These are phyloP conservation scores for Coptodon bakossiorum DNA, from an alignment of 2,113 vertebrate genomes.

Conservation along the genomic window DNA sequence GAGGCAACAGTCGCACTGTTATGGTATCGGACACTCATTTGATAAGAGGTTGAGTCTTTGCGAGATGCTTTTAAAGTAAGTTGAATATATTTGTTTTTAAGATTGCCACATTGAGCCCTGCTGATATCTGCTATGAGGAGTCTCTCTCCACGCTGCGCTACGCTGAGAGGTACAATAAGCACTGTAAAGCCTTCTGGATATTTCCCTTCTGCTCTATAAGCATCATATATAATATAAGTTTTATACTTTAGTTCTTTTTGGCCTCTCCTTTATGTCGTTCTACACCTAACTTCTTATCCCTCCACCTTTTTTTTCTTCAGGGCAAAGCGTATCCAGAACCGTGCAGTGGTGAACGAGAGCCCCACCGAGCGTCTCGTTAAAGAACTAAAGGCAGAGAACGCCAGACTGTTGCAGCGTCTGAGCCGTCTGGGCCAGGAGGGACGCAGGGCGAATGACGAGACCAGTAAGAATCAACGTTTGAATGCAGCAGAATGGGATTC, in stretches of 20 bases:
- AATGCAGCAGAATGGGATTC: neutral
- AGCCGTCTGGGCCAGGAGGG: slow-evolving; percentile 70
- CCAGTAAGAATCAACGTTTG: slow-evolving; percentile 46
- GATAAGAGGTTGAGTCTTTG: neutral
- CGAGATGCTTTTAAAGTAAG: neutral
- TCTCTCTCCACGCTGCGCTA: slow-evolving; percentile 81
- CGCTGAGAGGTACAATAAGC: slow-evolving; percentile 74
- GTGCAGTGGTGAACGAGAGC: slow-evolving; percentile 80
- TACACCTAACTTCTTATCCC: neutral
- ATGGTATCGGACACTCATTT: slow-evolving; percentile 66
- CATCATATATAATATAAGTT: neutral
- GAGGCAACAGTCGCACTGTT: slow-evolving; percentile 83
- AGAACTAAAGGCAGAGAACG: slow-evolving; percentile 77
- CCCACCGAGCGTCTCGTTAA: slow-evolving; percentile 76
- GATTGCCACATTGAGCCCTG: slow-evolving; percentile 83
- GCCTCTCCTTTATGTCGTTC: neutral
- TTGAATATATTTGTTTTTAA: slow-evolving; percentile 18
- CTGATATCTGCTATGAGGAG: slow-evolving; percentile 85
- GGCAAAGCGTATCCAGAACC: slow-evolving; percentile 84
- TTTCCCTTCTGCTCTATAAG: neutral
- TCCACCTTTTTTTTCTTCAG: slow-evolving; percentile 34
- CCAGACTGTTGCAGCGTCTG: slow-evolving; percentile 65
- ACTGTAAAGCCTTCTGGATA: neutral
- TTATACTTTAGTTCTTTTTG: neutral
- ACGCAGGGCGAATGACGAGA: slow-evolving; percentile 70